These are phyloP conservation scores for Anarsia innoxiella DNA, from an alignment of 2,888 invertebrate species.

Conservation along the genomic window DNA sequence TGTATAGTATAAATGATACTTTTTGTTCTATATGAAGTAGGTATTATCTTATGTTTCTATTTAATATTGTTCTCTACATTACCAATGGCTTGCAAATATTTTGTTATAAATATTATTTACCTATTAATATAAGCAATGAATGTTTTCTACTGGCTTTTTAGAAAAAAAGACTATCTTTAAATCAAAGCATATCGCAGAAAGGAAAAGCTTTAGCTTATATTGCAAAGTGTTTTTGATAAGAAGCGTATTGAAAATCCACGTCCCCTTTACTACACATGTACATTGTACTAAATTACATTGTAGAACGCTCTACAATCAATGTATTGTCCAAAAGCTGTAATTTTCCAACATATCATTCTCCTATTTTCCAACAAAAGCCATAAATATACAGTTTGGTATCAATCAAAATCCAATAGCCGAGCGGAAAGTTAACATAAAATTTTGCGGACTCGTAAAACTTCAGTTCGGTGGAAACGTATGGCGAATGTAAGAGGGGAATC, in stretches of 20 bases:
- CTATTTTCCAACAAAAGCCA: background rate
- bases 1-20: background rate
- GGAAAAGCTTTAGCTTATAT: no score
- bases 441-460: constrained; percentile 5
- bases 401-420: constrained; percentile 4
- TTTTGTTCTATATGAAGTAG: background rate
- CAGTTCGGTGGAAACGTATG: background rate
- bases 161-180: background rate
- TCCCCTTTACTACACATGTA: background rate
- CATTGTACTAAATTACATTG: background rate
- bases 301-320: background rate
- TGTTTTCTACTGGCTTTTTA: background rate
- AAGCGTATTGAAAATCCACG: no score
- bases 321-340: constrained; percentile 9
- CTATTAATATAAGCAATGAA: background rate
- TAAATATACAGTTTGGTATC: constrained; percentile 5
- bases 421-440: constrained; percentile 6
- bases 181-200: no score
- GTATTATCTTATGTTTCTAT: background rate
- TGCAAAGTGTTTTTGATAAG: no score
- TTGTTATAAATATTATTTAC: background rate
- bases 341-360: background rate
- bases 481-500: constrained; percentile 16
- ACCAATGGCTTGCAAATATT: background rate
- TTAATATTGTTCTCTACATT: background rate